phyloP scores from a whole-genome alignment of 2,113 vertebrate species.

The Cavia aperea region DNA sequence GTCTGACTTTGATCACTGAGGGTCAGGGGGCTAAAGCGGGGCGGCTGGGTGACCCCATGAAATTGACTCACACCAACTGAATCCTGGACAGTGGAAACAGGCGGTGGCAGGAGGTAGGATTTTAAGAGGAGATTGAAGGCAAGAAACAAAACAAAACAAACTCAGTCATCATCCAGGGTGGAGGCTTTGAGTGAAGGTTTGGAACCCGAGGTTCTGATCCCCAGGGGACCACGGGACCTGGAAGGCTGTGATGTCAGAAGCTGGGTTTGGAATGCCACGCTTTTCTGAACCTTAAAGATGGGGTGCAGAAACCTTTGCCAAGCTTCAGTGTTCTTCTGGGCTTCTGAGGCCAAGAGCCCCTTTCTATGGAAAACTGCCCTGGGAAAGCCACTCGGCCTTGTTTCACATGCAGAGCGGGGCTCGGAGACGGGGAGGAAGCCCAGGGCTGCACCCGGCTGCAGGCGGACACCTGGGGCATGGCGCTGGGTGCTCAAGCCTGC shows the following conservation, averaged over 20 bases:
- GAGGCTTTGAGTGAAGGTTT: not conserved
- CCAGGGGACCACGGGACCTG: not conserved
- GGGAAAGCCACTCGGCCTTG: not conserved
- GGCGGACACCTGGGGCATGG: too few relatives aligned
- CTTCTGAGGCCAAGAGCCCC: too few relatives aligned
- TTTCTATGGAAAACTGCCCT: too few relatives aligned
- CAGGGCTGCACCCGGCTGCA: not conserved
- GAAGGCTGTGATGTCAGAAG: not conserved
- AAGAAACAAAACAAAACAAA: not conserved
- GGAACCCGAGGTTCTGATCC: not conserved
- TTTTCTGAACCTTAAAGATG: not conserved
- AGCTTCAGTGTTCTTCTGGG: not conserved
- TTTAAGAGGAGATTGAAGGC: not conserved
- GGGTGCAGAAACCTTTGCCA: not conserved
- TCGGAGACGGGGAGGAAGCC: not conserved
- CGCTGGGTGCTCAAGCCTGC: not conserved
- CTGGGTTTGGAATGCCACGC: not conserved
- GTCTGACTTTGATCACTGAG: not conserved
- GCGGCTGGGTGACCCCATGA: not conserved
- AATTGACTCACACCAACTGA: not conserved
- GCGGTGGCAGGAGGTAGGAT: not conserved
- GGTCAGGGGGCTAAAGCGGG: not conserved
- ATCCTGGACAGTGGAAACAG: not conserved
- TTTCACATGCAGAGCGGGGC: not conserved
- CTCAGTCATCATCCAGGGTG: not conserved